These are phyloP conservation scores for Callithrix jacchus DNA, from an alignment of 2,113 vertebrate species.

Conservation along the genomic window DNA sequence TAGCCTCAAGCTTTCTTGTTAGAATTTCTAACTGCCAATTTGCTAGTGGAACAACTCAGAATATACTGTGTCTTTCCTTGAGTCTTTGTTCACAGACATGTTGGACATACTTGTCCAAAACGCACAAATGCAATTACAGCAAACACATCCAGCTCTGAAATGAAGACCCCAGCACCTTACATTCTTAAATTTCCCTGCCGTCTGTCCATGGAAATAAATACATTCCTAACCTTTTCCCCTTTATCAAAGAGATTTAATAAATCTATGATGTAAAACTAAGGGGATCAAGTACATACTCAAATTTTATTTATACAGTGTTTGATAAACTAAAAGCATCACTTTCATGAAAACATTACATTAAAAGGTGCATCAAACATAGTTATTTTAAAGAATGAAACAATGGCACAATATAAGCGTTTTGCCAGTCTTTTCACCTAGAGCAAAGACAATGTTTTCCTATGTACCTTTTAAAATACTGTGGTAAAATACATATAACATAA, in stretches of 20 bases:
- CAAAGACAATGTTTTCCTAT: background rate
- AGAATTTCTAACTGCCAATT: background rate
- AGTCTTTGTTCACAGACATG: background rate
- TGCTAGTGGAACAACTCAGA: background rate
- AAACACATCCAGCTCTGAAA: background rate
- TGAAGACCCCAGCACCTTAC: background rate
- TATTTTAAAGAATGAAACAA: background rate
- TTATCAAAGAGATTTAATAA: background rate
- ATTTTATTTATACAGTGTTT: background rate
- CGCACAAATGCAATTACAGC: background rate
- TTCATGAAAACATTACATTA: background rate
- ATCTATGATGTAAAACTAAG: background rate
- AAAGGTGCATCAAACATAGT: background rate
- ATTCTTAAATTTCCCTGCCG: background rate
- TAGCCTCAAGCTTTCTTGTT: background rate
- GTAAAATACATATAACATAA: background rate
- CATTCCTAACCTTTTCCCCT: background rate
- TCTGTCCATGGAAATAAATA: background rate
- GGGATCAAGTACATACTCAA: background rate
- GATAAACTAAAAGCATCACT: background rate
- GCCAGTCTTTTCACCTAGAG: background rate
- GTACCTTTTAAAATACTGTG: background rate
- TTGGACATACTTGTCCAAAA: background rate
- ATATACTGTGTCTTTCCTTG: background rate
- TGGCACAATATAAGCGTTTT: background rate